Evolutionary conservation across 2,797 vertebrate genomes (phyloP).

Genomic region (Rhodeus uyekii): DNA sequence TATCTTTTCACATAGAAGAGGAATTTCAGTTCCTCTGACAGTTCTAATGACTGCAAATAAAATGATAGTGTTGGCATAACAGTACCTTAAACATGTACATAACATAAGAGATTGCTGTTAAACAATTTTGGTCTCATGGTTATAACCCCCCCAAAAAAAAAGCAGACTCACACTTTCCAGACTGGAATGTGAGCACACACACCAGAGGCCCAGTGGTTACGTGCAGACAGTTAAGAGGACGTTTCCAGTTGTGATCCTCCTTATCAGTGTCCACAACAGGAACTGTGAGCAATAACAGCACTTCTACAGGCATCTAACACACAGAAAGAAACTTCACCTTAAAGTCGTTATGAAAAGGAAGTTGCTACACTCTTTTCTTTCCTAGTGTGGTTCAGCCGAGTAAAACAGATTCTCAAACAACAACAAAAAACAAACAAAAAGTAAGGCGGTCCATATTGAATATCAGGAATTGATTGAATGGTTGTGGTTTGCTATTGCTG

Average conservation of each 20-base stretch:
- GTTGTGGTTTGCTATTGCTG: neutral
- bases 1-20: neutral
- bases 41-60: neutral
- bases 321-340: neutral
- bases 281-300: conserved; percentile 86
- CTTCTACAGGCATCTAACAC: conserved; percentile 84
- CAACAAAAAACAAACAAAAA: neutral
- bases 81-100: neutral
- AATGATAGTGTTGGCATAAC: neutral
- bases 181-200: conserved; percentile 84
- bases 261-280: conserved; percentile 90
- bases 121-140: neutral
- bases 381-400: neutral
- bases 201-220: conserved; percentile 83
- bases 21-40: neutral
- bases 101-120: neutral
- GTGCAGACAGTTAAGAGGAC: conserved; percentile 94
- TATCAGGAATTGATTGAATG: neutral
- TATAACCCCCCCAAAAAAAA: neutral
- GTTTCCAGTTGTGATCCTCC: conserved; percentile 92
- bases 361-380: too few relatives aligned
- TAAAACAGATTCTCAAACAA: neutral
- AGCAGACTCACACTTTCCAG: conserved; percentile 85
- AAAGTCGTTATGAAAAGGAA: neutral
- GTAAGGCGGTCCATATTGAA: neutral